These are phyloP conservation scores for Ceratina japonica DNA, from an alignment of 1,140 invertebrate species.

Conservation along the genomic window DNA sequence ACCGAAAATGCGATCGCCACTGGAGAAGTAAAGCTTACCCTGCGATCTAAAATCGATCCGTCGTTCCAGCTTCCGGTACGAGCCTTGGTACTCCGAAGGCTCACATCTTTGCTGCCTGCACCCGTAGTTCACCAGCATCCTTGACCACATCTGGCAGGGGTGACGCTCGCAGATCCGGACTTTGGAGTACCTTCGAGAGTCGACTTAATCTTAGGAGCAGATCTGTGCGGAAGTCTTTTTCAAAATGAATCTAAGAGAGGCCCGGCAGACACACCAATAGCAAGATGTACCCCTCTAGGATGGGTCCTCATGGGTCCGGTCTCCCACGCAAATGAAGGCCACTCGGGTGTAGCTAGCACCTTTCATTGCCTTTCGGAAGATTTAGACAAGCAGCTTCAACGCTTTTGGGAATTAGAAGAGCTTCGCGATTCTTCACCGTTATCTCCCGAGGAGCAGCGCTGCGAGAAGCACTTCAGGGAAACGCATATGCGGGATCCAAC, in stretches of 20 bases:
- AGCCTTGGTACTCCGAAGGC: neutral
- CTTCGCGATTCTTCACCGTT: neutral
- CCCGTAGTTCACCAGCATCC: neutral
- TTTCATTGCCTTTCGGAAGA: neutral
- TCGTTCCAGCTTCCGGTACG: neutral
- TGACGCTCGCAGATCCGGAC: neutral
- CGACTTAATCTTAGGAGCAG: neutral
- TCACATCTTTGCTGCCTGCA: neutral
- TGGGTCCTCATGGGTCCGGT: neutral
- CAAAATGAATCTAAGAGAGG: neutral
- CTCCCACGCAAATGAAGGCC: neutral
- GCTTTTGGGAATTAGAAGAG: neutral
- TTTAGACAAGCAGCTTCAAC: neutral
- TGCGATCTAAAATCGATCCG: no score
- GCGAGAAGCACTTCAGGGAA: neutral
- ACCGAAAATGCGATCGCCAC: neutral
- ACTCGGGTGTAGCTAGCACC: neutral
- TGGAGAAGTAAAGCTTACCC: neutral
- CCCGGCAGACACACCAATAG: neutral
- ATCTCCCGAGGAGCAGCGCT: neutral
- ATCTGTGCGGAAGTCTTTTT: neutral
- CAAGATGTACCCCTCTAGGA: neutral
- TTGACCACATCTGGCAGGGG: neutral
- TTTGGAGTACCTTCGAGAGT: neutral
- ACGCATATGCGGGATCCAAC: neutral